Conservation (phyloP, 2,113 vertebrate species). For the Xerus inauris region DNA sequence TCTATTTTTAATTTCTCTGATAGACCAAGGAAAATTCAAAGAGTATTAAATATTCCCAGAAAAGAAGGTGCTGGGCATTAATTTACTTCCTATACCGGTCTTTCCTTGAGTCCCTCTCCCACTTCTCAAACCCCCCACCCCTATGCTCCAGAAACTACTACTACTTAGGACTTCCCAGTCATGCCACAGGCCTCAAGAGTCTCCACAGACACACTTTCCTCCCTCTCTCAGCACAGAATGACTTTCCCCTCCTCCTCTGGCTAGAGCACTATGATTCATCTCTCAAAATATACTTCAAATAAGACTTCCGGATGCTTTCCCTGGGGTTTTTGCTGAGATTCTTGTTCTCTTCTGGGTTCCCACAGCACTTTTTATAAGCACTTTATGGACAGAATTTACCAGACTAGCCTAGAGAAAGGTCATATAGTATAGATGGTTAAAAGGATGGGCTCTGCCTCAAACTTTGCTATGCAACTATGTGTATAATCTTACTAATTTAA, state of each 20-base stretch:
- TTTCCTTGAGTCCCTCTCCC: not conserved
- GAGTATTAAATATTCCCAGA: not conserved
- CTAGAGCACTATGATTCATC: not conserved
- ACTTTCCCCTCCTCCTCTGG: not conserved
- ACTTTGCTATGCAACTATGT: not conserved
- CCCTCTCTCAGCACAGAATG: not conserved
- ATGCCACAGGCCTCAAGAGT: not conserved
- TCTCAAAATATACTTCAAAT: not conserved
- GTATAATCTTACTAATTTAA: not conserved
- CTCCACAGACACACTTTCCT: not conserved
- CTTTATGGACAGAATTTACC: not conserved
- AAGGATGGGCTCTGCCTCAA: not conserved
- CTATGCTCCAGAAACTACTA: not conserved
- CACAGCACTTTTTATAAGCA: not conserved
- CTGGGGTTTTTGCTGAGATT: not conserved
- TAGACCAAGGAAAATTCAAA: constrained; percentile 13
- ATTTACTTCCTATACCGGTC: not conserved
- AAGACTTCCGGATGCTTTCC: not conserved
- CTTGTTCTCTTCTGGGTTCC: constrained; percentile 9
- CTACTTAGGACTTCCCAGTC: not conserved
- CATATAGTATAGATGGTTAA: not conserved
- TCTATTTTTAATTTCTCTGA: constrained; percentile 54
- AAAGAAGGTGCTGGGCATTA: not conserved
- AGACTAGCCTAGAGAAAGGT: not conserved
- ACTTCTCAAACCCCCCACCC: too few relatives aligned